Base-by-base conservation (phyloP, 2,113 vertebrate genomes). In the Zeus faber region DNA sequence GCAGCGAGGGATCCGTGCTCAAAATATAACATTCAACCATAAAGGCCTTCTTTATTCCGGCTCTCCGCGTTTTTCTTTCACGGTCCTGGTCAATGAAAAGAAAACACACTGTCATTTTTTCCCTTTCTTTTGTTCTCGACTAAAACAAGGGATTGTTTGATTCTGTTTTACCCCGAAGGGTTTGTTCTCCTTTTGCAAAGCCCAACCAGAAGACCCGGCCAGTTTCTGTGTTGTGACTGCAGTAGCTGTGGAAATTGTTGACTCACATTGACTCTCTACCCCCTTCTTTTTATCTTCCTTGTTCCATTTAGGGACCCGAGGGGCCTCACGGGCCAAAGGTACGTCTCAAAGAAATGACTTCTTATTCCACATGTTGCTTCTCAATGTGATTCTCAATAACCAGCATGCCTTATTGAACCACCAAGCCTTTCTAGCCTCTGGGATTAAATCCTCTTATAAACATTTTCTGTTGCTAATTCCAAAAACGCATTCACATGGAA, bases 241-340 rank as follows among this genome's bases (percentile, higher is more conserved):
- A 47, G 72, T 87, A 74, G 63, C 73, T 73, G 22, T 26, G 57
- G 61, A 83, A 76, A 77, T 72, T 62, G 79, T 80, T 64, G 80
- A 88, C 84, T 58, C 82, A 86, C 81, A 47, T 62, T 54, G 18
- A 37, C 23, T 68, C 13, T 51, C 63, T 54, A 55, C 57, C 50
- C 51, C 63, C 47, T 47, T 54, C 29, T 62, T 26, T 55, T 35
- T 53, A 14, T 13, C 31, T 23, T 5, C 23, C 20, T 23, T 25
- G 65, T 11, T 53, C n/a, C 25, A 20, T 58, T 10, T 69, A 99
- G 95, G 96, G 95, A 85, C 94, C 91, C 65, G 84, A 92, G 76
- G 96, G 96, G 45, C 94, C 95, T 80, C 89, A 89, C 50, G 96
- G 96, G 90, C 86, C 65, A 77, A 95, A 95, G 92, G 95, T 98